These are phyloP conservation scores for Pterostichus madidus DNA, from an alignment of 2,888 invertebrate species.

Conservation along the genomic window DNA sequence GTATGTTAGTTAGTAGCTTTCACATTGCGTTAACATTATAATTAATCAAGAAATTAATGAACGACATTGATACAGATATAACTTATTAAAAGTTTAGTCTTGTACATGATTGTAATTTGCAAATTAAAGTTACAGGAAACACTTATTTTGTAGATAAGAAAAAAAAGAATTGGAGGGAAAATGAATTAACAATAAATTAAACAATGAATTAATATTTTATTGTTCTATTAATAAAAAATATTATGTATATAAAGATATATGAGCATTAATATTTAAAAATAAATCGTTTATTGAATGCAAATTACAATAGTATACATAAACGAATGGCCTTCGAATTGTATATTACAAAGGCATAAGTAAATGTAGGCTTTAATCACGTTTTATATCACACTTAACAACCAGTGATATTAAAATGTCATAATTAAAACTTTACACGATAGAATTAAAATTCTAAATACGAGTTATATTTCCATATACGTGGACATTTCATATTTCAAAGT, in stretches of 20 bases:
- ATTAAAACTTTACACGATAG: slow-evolving; percentile 10
- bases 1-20: slow-evolving; percentile 25
- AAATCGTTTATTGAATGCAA: slow-evolving; percentile 58
- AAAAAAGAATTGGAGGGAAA: not conserved
- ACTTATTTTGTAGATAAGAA: not conserved
- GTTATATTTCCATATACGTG: slow-evolving; percentile 16
- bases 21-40: not conserved
- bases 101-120: not conserved
- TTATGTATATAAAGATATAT: not conserved
- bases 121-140: not conserved
- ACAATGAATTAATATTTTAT: not conserved
- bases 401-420: slow-evolving; percentile 25
- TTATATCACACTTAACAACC: slow-evolving; percentile 32
- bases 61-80: slow-evolving; percentile 26
- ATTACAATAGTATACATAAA: slow-evolving; percentile 50
- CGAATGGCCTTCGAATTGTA: slow-evolving; percentile 55
- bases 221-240: not conserved
- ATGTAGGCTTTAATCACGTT: slow-evolving; percentile 41
- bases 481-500: slow-evolving; percentile 26
- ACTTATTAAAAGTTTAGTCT: not conserved
- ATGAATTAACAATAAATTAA: not conserved
- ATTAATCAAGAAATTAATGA: slow-evolving; percentile 30
- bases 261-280: not conserved
- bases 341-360: slow-evolving; percentile 57
- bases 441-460: slow-evolving; percentile 29